Conservation (phyloP, 2,888 invertebrate genomes). For the Nephrotoma flavescens region DNA sequence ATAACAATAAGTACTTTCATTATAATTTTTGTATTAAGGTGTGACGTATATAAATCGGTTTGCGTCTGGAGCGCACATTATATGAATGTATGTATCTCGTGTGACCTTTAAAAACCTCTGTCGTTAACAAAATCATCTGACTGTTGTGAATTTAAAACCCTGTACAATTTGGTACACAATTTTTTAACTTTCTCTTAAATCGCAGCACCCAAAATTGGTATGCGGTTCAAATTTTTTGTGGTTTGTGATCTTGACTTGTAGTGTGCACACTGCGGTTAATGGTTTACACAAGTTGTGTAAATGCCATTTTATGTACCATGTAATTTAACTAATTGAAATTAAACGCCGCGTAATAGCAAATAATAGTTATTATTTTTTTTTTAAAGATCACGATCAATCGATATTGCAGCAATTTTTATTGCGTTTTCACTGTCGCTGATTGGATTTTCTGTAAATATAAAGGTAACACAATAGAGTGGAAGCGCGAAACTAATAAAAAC, state of each 20-base stretch:
- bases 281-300: background rate
- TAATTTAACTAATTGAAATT: background rate
- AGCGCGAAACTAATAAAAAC: background rate
- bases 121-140: background rate
- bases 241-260: background rate
- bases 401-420: background rate
- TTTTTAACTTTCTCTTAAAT: background rate
- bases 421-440: background rate
- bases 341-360: background rate
- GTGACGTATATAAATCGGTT: background rate
- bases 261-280: background rate
- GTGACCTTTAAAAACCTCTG: background rate
- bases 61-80: background rate
- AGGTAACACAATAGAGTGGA: background rate
- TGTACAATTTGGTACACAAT: background rate
- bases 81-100: background rate
- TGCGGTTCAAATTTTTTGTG: background rate
- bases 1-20: background rate
- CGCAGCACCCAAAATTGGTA: background rate
- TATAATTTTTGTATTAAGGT: background rate
- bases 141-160: background rate
- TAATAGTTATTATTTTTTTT: background rate
- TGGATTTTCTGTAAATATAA: background rate
- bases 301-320: background rate
- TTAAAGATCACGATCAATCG: background rate